Percentiles rank a stretch among this genome's conserved stretches.
phyloP scores from a whole-genome alignment of 2,797 vertebrate genomes.

The Coluber constrictor region DNA sequence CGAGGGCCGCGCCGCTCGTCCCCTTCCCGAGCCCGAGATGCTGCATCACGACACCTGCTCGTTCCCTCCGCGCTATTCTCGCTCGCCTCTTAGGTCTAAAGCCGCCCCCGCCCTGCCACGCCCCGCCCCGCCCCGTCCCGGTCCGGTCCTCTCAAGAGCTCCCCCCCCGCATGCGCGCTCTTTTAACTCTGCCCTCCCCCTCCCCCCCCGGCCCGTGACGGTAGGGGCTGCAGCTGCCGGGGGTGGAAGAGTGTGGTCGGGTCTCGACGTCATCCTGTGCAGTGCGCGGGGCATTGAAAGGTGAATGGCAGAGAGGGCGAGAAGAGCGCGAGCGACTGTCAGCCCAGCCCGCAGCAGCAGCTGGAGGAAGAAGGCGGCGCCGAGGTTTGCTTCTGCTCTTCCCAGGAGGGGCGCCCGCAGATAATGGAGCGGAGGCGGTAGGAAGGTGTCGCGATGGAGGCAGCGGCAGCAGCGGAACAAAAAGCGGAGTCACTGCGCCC shows the following conservation, averaged over 20 bases:
- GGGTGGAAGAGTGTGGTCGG: background rate
- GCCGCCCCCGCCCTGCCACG: background rate
- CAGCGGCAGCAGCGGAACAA: background rate
- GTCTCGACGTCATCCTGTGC: constrained; percentile 19
- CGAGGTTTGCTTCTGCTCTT: background rate
- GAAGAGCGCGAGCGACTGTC: constrained; percentile 2
- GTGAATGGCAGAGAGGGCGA: background rate
- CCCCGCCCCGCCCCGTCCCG: no score
- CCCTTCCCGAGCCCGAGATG: constrained; percentile 36
- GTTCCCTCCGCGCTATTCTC: background rate
- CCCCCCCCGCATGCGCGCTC: background rate
- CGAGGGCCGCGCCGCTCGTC: background rate
- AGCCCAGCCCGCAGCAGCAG: background rate
- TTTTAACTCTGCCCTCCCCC: no score
- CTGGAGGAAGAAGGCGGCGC: constrained; percentile 19
- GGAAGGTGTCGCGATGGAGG: background rate
- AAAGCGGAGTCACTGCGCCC: background rate
- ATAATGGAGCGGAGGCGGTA: background rate
- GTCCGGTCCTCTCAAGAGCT: background rate
- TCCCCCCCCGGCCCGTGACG: background rate
- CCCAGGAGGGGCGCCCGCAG: background rate
- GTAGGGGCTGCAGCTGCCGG: background rate
- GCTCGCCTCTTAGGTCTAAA: background rate
- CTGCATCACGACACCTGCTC: constrained; percentile 52
- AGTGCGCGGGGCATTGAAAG: background rate